Conservation (phyloP, 2,113 vertebrate species). For the Phalacrocorax aristotelis region DNA sequence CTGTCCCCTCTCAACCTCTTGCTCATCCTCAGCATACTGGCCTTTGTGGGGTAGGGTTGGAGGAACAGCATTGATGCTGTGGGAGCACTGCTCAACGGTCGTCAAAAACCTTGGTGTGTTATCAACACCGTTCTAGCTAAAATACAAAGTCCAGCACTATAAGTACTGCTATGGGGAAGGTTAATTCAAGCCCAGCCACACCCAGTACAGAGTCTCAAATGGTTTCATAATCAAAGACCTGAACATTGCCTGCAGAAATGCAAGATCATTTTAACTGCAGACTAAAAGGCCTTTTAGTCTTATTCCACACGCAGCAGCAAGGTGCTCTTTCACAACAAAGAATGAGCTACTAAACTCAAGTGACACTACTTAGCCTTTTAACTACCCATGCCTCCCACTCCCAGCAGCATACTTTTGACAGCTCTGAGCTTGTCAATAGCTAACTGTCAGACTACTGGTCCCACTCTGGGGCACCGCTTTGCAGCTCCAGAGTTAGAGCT, state of each 20-base stretch:
- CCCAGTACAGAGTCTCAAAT: rapidly evolving
- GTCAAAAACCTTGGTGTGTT: not conserved
- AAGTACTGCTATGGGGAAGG: not conserved
- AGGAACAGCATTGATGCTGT: not conserved
- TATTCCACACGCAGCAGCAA: not conserved
- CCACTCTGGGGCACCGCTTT: not conserved
- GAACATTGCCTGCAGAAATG: not conserved
- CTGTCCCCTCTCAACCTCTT: no score
- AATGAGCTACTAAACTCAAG: not conserved
- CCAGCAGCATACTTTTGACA: not conserved
- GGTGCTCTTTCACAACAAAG: not conserved
- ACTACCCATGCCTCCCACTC: not conserved
- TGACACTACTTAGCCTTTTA: not conserved
- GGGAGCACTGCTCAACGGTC: not conserved
- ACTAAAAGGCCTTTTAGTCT: not conserved
- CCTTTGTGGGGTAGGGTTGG: rapidly evolving
- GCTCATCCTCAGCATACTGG: not conserved
- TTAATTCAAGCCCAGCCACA: not conserved
- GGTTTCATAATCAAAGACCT: not conserved
- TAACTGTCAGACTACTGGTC: not conserved
- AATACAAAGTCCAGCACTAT: not conserved
- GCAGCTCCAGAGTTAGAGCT: not conserved
- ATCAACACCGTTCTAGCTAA: not conserved
- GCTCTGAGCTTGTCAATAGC: not conserved
- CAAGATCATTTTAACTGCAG: not conserved